These are phyloP conservation scores for Gymnogyps californianus DNA, from an alignment of 2,113 vertebrate genomes.

Conservation along the genomic window DNA sequence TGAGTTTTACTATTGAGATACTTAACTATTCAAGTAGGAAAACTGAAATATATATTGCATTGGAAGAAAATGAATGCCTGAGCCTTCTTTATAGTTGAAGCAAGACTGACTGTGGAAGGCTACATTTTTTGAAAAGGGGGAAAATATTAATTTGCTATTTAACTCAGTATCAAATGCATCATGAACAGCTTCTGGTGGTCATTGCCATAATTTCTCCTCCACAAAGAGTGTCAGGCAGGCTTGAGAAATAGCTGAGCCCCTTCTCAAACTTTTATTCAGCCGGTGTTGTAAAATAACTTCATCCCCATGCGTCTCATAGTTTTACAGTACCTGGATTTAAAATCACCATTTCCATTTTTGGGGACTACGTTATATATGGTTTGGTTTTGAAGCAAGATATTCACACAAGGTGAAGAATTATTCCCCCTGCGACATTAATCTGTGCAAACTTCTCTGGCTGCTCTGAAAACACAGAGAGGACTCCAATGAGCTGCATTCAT, in stretches of 20 bases:
- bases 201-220: not conserved
- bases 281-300: not conserved
- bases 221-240: not conserved
- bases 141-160: not conserved
- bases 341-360: not conserved
- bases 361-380: not conserved
- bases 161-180: not conserved
- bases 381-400: not conserved
- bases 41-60: not conserved
- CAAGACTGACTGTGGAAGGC: not conserved
- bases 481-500: not conserved
- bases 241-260: not conserved
- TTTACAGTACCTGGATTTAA: not conserved
- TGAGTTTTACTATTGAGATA: slow-evolving; percentile 26
- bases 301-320: fast-evolving
- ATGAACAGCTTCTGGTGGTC: not conserved
- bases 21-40: slow-evolving; percentile 2
- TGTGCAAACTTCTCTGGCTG: not conserved
- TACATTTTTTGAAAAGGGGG: not conserved
- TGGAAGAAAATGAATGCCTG: not conserved
- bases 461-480: fast-evolving
- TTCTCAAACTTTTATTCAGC: not conserved
- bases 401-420: fast-evolving
- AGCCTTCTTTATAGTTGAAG: not conserved
- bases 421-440: not conserved